Evolutionary conservation across 2,888 invertebrate genomes (phyloP), one percentile per base, ranked within the genome.

Genomic region (Andrena marginata): DNA sequence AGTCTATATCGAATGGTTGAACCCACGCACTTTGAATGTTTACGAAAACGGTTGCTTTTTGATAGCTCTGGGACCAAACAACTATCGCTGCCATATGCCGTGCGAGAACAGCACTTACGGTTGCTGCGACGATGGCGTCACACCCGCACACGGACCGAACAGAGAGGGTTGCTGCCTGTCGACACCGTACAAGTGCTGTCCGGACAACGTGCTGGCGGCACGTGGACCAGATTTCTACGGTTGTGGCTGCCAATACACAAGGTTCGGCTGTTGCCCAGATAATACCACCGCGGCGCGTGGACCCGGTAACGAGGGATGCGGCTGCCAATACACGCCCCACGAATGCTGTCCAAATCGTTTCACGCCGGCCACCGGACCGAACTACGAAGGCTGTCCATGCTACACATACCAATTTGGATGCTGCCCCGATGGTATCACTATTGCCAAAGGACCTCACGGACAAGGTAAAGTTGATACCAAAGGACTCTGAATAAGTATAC

Each of bases 371-470:
- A 93, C 94, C 42, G 99, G 98, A 10, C 96, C 97, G 0, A 96
- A 97, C 85, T 96, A 95, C 90, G 96, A 97, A 89, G 99, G 98
- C 13, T 99, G 99, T 92, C 95, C 96, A 0, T 98, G 98, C 91
- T 96, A 97, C 91, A 97, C 98, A 0, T 97, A 96, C 95, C 97
- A 98, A 92, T 98, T 98, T 92, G 98, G 98, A 1, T 99, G 99
- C 92, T 99, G 99, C 91, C 96, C 97, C 0, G 98, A 98, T 94
- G 98, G 98, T 0, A 94, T 96, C 80, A 96, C 96, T 0, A 94
- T 95, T 71, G 97, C 98, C 4, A 96, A 95, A 91, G 98, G 99
- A 80, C 96, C 96, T 1, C 95, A 95, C 82, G 94, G 95, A 87
- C 96, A 96, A 94, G 97, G 96, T 95, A 42, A 4, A 42, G 4